phyloP scores from a whole-genome alignment of 2,797 vertebrate genomes.

The Glossophaga mutica region DNA sequence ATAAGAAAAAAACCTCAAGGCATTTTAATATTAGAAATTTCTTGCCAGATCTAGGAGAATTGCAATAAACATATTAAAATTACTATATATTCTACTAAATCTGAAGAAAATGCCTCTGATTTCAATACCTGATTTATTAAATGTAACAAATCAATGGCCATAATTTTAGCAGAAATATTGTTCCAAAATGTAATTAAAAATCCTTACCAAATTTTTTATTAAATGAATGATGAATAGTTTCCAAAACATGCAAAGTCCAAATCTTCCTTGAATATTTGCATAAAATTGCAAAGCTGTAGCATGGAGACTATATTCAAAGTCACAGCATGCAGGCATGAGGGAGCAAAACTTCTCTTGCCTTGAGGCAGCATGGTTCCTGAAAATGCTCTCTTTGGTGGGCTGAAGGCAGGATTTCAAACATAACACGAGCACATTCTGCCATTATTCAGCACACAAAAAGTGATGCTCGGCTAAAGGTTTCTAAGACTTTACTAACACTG shows the following conservation, averaged over 20 bases:
- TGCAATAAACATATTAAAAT: not conserved
- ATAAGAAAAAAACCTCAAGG: not conserved
- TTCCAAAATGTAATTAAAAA: constrained; percentile 9
- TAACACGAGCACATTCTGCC: not conserved
- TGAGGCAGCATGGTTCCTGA: not conserved
- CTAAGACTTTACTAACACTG: not conserved
- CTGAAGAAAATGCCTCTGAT: constrained; percentile 1
- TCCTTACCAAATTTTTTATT: constrained; percentile 8
- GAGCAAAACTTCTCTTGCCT: not conserved
- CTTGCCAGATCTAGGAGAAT: not conserved
- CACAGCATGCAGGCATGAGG: not conserved
- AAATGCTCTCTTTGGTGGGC: not conserved
- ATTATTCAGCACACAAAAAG: not conserved
- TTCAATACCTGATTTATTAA: not conserved
- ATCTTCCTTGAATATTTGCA: not conserved
- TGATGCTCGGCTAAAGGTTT: not conserved
- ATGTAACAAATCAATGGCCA: not conserved
- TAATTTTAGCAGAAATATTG: constrained; percentile 12
- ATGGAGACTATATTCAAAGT: not conserved
- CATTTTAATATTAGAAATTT: not conserved
- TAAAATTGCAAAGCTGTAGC: not conserved
- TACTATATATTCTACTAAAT: not conserved
- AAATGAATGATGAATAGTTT: constrained; percentile 25
- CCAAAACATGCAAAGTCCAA: not conserved
- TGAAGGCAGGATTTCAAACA: not conserved